Evolutionary conservation across 2,888 invertebrate species (phyloP).

Genomic region (Lapara coniferarum): DNA sequence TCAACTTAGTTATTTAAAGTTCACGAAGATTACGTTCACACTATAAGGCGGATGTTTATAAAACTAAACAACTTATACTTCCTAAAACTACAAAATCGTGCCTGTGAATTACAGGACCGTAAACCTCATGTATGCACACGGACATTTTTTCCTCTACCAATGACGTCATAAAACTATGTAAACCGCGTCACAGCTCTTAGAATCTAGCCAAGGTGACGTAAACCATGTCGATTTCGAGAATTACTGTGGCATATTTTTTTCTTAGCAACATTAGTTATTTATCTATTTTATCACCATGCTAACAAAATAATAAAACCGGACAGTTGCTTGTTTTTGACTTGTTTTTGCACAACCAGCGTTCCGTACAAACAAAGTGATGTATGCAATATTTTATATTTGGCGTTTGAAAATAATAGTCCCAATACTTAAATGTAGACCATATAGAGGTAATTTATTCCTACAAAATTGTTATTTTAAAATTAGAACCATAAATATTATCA

Average conservation of each 20-base stretch:
- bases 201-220: background rate
- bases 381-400: too few species aligned
- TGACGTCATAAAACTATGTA: constrained; percentile 12
- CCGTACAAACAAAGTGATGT: too few species aligned
- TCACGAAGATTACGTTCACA: constrained; percentile 20
- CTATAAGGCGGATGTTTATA: constrained; percentile 10
- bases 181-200: constrained; percentile 6
- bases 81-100: constrained; percentile 12
- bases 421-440: too few species aligned
- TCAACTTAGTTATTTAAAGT: background rate
- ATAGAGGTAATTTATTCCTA: too few species aligned
- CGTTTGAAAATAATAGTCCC: too few species aligned
- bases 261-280: background rate
- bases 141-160: background rate
- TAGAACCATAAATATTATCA: too few species aligned
- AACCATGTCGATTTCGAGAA: background rate
- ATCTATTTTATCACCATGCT: too few species aligned
- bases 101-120: background rate
- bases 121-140: constrained; percentile 6
- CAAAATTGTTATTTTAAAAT: too few species aligned
- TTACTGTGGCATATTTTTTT: background rate
- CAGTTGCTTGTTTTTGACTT: too few species aligned
- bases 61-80: background rate
- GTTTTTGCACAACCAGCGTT: too few species aligned
- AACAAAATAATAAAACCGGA: too few species aligned